Evolutionary conservation across 2,888 invertebrate genomes (phyloP), one percentile per base, ranked within the genome.

Genomic region (Endotricha flammealis): DNA sequence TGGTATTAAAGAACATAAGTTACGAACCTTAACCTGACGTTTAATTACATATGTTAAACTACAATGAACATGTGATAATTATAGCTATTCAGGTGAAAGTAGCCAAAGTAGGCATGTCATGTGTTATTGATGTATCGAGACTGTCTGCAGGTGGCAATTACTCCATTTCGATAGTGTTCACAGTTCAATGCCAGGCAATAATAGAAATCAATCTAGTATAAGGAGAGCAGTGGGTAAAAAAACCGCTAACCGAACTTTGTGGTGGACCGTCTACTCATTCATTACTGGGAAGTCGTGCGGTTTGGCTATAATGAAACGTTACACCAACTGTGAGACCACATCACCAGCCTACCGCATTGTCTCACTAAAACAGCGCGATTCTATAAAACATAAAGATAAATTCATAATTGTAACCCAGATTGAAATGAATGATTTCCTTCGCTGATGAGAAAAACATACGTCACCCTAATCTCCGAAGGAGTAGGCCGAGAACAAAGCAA

Each of bases 231-330:
- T 61, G 57, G 60, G 58, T 64, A 76, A 80, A 79, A 75, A 74
- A 77, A 59, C 77, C 75, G 71, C 75, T 77, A 76, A 69, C 69
- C 72, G 69, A 79, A 80, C 71, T 72, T 72, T 57, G 69, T 63
- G 60, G 64, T 62, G 57, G 57, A 64, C 55, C 57, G 64, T 60
- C 67, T 57, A 69, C 64, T 71, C 72, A 75, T 78, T 78, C 70
- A 74, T 71, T 76, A 72, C 59, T 54, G 44, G 54, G 57, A 57
- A 71, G 56, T 63, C 49, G 64, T 74, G 76, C 65, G 76, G 79
- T 77, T 75, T 64, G 52, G 60, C 71, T 74, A 69, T 72, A 74
- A 76, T 74, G 65, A 74, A 80, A 77, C 68, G 68, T 71, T 73
- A 73, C 61, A 62, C 57, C 53, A 46, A 43, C 57, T 53, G 50